Evolutionary conservation across 2,888 invertebrate genomes (phyloP), one percentile per base, ranked within the genome.

Genomic region (Folsomia manolachei): DNA sequence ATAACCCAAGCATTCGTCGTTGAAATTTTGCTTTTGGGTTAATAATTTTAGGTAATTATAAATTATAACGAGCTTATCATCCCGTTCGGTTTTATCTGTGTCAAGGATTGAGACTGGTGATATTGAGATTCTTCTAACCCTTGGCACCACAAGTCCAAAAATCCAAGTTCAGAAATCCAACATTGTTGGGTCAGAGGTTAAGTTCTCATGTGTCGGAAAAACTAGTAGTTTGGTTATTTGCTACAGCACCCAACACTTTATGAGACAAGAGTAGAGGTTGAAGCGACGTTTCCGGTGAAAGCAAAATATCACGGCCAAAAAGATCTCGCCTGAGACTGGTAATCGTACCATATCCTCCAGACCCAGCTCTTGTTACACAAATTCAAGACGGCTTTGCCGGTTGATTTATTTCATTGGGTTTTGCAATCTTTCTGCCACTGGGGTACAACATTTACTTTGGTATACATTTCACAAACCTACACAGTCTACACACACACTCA

Each of bases 361-460:
- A n/a, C n/a, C n/a, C n/a, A 56, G 56, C 19, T 27, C 64, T 64
- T 19, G 21, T 64, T 26, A 64, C 19, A 27, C 26, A 27, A 9
- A 66, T 27, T 52, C 23, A 23, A 66, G 51, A 23, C 27, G 52
- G 65, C 65, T 66, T 66, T 66, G 2, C 65, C 51, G 27, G 21
- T 66, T 66, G 65, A 66, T 66, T 66, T 66, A 66, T 66, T 66
- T 66, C 65, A 66, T 66, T 52, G 39, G 52, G 64, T 7, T 66
- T 52, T 66, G 65, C 65, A 66, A 66, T 66, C 65, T 51, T 25
- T 23, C 23, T 19, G 64, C 52, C 65, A 66, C 65, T 27, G 39
- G 65, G 65, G 65, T 66, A 66, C 65, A 66, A n/a, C n/a, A n/a
- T n/a, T 66, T 66, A 66, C 65, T 66, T 66, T n/a, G 39, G 39